phyloP scores from a whole-genome alignment of 35 echinoderm and acorn worm genomes.

The Hemicentrotus pulcherrimus region DNA sequence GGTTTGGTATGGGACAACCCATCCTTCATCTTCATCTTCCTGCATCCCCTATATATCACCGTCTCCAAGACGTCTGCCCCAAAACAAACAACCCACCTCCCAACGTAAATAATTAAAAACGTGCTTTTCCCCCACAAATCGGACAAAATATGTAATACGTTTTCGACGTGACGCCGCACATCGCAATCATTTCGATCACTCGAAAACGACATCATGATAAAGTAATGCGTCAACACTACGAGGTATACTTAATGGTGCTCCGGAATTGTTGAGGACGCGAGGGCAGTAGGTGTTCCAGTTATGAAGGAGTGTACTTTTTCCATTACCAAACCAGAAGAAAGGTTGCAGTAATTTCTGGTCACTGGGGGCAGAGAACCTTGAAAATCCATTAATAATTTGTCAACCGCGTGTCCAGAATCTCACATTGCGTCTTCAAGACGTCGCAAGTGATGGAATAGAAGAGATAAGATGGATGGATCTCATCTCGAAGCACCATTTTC shows the following conservation, averaged over 20 bases:
- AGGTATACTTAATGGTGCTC: background rate
- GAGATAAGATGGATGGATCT: background rate
- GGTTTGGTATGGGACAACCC: background rate
- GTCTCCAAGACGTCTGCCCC: background rate
- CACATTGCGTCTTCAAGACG: background rate
- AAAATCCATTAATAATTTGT: background rate
- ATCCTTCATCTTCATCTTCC: background rate
- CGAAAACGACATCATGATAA: slow-evolving; percentile 18
- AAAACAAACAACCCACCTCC: background rate
- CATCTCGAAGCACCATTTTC: background rate
- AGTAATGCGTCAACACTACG: slow-evolving; percentile 20
- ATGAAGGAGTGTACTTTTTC: background rate
- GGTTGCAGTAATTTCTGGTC: background rate
- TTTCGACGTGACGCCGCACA: slow-evolving; percentile 20
- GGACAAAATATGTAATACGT: slow-evolving; percentile 20
- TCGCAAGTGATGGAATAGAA: background rate
- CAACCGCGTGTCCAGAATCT: background rate
- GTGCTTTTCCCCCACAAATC: background rate
- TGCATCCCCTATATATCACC: background rate
- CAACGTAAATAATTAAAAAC: slow-evolving; percentile 30
- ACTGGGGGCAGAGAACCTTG: background rate
- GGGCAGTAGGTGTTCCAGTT: background rate
- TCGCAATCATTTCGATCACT: background rate
- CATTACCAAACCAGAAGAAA: background rate
- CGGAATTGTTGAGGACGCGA: background rate